A percentile compares a stretch with the other conserved stretches of the same genome.
Conservation (phyloP, 2,797 vertebrate species). For the Falco cherrug region DNA sequence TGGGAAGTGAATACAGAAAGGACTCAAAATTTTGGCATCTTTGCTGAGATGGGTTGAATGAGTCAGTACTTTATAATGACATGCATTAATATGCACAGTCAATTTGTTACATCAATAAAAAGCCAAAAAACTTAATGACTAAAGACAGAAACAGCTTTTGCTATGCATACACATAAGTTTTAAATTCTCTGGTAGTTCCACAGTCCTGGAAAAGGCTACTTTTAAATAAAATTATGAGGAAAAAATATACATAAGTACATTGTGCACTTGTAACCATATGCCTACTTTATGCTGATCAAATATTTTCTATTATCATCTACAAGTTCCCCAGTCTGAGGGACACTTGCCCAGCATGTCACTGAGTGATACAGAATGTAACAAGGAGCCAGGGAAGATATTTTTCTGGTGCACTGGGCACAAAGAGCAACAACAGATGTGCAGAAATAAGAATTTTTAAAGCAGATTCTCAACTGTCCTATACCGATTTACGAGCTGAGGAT, state of each 20-base stretch:
- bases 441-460: not conserved
- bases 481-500: not conserved
- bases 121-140: not conserved
- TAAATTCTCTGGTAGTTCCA: not conserved
- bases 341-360: not conserved
- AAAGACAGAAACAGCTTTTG: slow-evolving; percentile 29
- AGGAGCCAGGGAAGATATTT: not conserved
- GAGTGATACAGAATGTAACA: not conserved
- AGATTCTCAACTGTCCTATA: not conserved
- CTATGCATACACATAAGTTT: not conserved
- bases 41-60: not conserved
- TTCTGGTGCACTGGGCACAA: not conserved
- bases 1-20: not conserved
- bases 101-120: slow-evolving; percentile 35
- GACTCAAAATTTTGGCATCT: slow-evolving; percentile 20
- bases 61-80: not conserved
- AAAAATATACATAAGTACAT: slow-evolving; percentile 35
- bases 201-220: slow-evolving; percentile 47
- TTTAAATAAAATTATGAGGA: not conserved
- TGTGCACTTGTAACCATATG: slow-evolving; percentile 19
- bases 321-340: not conserved
- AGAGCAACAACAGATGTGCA: not conserved
- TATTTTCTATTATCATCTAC: not conserved
- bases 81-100: slow-evolving; percentile 24
- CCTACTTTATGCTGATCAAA: not conserved